Conservation (phyloP, 2,797 vertebrate genomes). For the Rhabdophis nuchalis region DNA sequence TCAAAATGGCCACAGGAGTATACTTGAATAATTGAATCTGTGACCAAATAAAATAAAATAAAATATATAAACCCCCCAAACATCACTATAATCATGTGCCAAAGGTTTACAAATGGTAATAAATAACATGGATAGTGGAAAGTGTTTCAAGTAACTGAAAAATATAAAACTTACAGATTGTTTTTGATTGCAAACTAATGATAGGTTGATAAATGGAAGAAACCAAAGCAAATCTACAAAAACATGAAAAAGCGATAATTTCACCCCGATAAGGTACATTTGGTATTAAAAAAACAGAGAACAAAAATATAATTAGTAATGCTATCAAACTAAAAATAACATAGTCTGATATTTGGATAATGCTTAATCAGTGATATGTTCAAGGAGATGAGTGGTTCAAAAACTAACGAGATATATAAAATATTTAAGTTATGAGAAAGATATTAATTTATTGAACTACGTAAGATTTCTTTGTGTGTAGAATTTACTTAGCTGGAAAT, state of each 20-base stretch:
- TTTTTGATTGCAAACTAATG: background rate
- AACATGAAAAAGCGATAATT: background rate
- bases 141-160: background rate
- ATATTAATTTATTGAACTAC: background rate
- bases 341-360: background rate
- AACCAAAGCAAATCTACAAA: background rate
- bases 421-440: background rate
- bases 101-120: background rate
- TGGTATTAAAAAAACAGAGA: background rate
- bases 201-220: background rate
- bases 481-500: background rate
- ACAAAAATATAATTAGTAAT: background rate
- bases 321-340: background rate
- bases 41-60: background rate
- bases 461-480: background rate
- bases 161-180: background rate
- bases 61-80: background rate
- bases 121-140: background rate
- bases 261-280: background rate
- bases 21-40: background rate
- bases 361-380: background rate
- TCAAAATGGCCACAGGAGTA: background rate
- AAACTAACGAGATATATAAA: background rate
- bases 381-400: background rate
- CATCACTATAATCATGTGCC: background rate